Percentiles rank a stretch among this genome's conserved stretches.
Evolutionary conservation across 2,888 invertebrate species (phyloP).

Genomic region (Allygus modestus): DNA sequence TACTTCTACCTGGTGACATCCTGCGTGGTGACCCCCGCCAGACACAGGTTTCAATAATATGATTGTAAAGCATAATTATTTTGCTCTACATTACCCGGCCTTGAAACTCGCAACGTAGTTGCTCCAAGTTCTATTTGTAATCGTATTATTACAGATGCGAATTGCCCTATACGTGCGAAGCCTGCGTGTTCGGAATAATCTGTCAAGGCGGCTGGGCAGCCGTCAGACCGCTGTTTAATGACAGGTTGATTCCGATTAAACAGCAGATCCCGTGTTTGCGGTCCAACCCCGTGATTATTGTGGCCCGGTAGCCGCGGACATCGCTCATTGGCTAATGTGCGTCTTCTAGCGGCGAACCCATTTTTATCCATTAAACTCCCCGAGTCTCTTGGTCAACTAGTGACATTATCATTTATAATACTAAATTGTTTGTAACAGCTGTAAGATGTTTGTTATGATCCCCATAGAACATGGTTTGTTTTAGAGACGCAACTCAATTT

Average conservation of each 20-base stretch:
- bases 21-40: constrained; percentile 42
- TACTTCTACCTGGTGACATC: constrained; percentile 71
- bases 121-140: too few species aligned
- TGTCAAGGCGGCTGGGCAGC: not conserved
- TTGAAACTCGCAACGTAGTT: too few species aligned
- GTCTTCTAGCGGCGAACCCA: not conserved
- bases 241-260: not conserved
- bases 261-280: not conserved
- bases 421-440: too few species aligned
- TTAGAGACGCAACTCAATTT: too few species aligned
- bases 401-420: not conserved
- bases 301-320: not conserved
- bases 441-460: too few species aligned
- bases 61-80: too few species aligned
- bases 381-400: not conserved
- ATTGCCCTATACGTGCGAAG: not conserved
- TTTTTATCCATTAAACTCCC: not conserved
- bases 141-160: too few species aligned
- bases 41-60: too few species aligned
- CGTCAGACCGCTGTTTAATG: constrained; percentile 8
- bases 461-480: too few species aligned
- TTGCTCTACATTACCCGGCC: too few species aligned
- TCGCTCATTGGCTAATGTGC: not conserved
- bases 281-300: constrained; percentile 8
- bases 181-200: not conserved